Evolutionary conservation across 2,797 vertebrate species (phyloP), one percentile per base, ranked within the genome.

Genomic region (Pempheris klunzingeri): DNA sequence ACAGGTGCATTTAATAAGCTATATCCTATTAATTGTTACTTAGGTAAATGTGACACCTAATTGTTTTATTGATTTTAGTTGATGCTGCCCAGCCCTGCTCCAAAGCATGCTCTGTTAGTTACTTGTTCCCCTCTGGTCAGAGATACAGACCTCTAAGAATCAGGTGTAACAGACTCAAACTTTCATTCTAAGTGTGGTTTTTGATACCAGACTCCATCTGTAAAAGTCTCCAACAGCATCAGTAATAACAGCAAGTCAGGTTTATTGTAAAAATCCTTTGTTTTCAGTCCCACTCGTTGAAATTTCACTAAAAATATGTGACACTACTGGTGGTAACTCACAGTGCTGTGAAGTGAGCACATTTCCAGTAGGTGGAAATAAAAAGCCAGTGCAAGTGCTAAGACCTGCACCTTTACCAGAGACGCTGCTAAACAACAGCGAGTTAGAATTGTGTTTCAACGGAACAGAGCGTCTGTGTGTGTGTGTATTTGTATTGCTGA

Each of bases 361-460:
- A 9, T 55, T 22, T 32, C 30, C n/a, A n/a, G n/a, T n/a, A n/a
- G n/a, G n/a, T n/a, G n/a, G n/a, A n/a, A n/a, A n/a, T n/a, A n/a
- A n/a, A n/a, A n/a, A n/a, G n/a, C n/a, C n/a, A n/a, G n/a, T n/a
- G n/a, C n/a, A n/a, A n/a, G n/a, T n/a, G n/a, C n/a, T n/a, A n/a
- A n/a, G n/a, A n/a, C n/a, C n/a, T 32, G 17, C 18, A 46, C 22
- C 63, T 41, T 39, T 13, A 71, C 8, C n/a, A 32, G 22, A 7
- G 39, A 14, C 3, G 5, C 64, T 20, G 43, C 47, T 32, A 18
- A 13, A 55, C 5, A 3, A 30, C 1, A 0, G 46, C 9, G 11
- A 41, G 20, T 22, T n/a, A 22, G 49, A 54, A 73, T n/a, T 11
- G n/a, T 20, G 46, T 59, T 71, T 71, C 63, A 30, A 1, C 22